These are phyloP conservation scores for Melanchra persicariae DNA, from an alignment of 2,888 invertebrate species.

Conservation along the genomic window DNA sequence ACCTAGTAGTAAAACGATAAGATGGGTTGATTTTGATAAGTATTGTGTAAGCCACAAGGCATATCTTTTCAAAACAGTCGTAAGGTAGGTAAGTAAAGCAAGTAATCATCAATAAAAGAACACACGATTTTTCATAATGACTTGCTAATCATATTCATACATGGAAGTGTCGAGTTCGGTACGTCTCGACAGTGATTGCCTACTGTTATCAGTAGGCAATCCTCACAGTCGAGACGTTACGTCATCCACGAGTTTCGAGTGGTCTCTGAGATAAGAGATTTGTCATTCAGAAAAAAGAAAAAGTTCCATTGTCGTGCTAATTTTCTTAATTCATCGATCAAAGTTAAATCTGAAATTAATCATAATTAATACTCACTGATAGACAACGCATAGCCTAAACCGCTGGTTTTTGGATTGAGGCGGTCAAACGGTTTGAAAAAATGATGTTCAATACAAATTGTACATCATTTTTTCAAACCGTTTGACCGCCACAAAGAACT, in stretches of 20 bases:
- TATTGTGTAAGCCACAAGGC: neutral
- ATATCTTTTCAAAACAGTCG: slow-evolving; percentile 11
- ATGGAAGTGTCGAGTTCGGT: neutral
- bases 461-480: no score
- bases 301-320: neutral
- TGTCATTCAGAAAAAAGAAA: neutral
- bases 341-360: no score
- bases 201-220: no score
- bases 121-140: slow-evolving; percentile 5
- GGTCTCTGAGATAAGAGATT: neutral
- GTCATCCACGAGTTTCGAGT: neutral
- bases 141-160: neutral
- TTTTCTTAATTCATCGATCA: neutral
- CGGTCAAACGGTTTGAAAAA: no score
- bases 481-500: no score
- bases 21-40: slow-evolving; percentile 10
- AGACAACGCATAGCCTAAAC: no score
- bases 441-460: no score
- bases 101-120: neutral
- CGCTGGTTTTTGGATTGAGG: no score
- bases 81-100: neutral
- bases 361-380: no score
- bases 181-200: neutral
- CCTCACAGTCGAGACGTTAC: no score
- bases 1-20: slow-evolving; percentile 7